Evolutionary conservation across 2,113 vertebrate genomes (phyloP).

Genomic region (Myrmecobius fasciatus): DNA sequence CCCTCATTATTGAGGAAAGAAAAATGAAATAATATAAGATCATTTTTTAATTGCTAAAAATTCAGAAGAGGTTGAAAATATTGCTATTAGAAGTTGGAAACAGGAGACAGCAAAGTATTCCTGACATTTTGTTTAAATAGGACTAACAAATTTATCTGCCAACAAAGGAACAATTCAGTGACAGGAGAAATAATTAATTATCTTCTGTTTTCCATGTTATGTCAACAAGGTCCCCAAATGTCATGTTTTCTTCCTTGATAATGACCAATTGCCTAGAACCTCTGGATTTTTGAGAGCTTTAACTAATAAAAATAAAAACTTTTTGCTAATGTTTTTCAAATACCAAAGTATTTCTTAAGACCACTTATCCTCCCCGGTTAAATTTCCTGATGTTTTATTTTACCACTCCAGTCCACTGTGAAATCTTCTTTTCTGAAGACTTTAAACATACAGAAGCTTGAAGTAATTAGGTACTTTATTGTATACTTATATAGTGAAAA

Average conservation of each 20-base stretch:
- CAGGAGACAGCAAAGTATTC: not conserved
- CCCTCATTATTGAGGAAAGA: not conserved
- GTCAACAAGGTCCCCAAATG: not conserved
- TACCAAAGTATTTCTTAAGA: not conserved
- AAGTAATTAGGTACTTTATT: not conserved
- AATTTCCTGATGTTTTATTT: not conserved
- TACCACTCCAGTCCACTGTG: not conserved
- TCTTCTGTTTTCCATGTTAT: not conserved
- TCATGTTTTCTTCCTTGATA: not conserved
- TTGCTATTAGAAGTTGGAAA: not conserved
- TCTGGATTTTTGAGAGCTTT: not conserved
- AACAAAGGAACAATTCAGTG: not conserved
- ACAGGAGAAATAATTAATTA: not conserved
- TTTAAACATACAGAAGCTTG: not conserved
- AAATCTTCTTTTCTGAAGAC: not conserved
- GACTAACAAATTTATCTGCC: not conserved
- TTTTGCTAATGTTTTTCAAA: not conserved
- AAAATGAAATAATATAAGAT: not conserved
- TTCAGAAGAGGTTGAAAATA: not conserved
- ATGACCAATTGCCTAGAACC: not conserved
- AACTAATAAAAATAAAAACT: not conserved
- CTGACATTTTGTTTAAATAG: not conserved
- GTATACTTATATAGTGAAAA: not conserved
- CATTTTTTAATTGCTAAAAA: not conserved
- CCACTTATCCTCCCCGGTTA: not conserved